phyloP scores from a whole-genome alignment of 1,140 invertebrate species.

The Cardiocondyla obscurior region DNA sequence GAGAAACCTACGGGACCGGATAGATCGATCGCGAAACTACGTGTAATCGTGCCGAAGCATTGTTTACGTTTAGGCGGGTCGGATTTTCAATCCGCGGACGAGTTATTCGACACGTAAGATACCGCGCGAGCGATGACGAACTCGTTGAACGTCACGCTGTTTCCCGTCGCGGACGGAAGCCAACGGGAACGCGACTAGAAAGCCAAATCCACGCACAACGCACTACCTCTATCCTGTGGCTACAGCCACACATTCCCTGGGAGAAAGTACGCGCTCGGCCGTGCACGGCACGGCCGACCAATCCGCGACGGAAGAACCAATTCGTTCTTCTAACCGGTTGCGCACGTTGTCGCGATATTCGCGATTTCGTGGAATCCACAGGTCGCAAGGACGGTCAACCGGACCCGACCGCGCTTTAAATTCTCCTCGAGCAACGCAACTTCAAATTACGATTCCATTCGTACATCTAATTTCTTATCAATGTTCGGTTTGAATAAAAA shows the following conservation, averaged over 20 bases:
- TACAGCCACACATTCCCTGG: slow-evolving; percentile 2
- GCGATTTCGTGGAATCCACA: slow-evolving; percentile 35
- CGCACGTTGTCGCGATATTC: slow-evolving; percentile 14
- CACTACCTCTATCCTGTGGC: too few species aligned
- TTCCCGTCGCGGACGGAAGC: not conserved
- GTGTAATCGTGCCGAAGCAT: not conserved
- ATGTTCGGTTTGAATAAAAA: too few species aligned
- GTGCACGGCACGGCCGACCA: slow-evolving; percentile 3
- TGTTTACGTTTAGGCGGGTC: slow-evolving; percentile 5
- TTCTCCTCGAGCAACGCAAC: not conserved
- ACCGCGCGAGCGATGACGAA: not conserved
- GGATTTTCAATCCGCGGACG: not conserved
- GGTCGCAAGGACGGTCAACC: not conserved
- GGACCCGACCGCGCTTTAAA: too few species aligned
- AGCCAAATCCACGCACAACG: slow-evolving; percentile 29
- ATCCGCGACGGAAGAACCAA: slow-evolving; percentile 10
- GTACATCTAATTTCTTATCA: too few species aligned
- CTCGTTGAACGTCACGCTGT: not conserved
- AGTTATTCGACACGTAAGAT: not conserved
- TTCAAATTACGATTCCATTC: too few species aligned
- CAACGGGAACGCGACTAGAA: slow-evolving; percentile 44
- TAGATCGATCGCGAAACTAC: not conserved
- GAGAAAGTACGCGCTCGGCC: slow-evolving; percentile 29
- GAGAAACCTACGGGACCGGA: not conserved
- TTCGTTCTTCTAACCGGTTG: not conserved